Evolutionary conservation across 2,113 vertebrate genomes (phyloP), one percentile per base, ranked within the genome.

Genomic region (Prinia subflava): DNA sequence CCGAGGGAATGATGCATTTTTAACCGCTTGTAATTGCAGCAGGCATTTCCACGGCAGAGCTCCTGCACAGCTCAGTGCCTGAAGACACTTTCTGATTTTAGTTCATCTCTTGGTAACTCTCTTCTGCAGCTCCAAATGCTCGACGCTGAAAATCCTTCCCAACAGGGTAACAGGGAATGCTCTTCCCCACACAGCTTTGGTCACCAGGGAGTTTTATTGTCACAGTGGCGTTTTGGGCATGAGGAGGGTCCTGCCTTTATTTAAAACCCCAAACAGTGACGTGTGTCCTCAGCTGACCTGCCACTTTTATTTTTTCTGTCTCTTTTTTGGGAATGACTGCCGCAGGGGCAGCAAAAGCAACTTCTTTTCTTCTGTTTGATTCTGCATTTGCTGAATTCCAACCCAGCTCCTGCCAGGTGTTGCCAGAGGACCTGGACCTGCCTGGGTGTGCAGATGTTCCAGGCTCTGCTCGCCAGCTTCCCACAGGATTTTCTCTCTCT

Each of bases 331-430:
- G 39, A 39, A 39, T 39, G 9, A 39, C 39, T 39, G 33, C 33
- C 3, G 2, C 1, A 11, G 8, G 2, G 30, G 2, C 6, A 42
- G 4, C 6, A 4, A 30, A 59, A 69, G 2, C 49, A 62, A 39
- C 2, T 85, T 31, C 62, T 71, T 71, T 73, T 53, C 22, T 64
- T 82, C 85, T 37, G 11, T 47, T 17, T 22, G 15, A 42, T 71
- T 39, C n/a, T 17, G 16, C 35, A 4, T 20, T 64, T 62, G 25
- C 57, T 73, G 13, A 71, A 90, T 86, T 80, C 67, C 57, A 69
- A 1, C 41, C 2, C 4, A 33, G 53, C 25, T 37, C 15, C 3
- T 82, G 70, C 74, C 87, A 90, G 57, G n/a, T 83, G 25, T n/a
- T 89, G 65, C 70, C 31, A 31, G 59, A 59, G 56, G 19, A n/a